Percentiles rank a stretch among this genome's conserved stretches.
Evolutionary conservation across 2,888 invertebrate genomes (phyloP).

Genomic region (Aproaerema taeniolella): DNA sequence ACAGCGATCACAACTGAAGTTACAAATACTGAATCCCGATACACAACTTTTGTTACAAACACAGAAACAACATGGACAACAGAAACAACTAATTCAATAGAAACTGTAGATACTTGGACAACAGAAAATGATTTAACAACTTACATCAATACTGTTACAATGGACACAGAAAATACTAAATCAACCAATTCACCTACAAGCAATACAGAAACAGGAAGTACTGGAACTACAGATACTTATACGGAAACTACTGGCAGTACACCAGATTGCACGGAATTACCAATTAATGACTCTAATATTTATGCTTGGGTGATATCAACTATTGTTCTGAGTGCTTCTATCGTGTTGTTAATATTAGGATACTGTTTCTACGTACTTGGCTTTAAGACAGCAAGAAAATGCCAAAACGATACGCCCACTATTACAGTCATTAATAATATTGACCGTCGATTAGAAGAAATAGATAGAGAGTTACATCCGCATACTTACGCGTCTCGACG

Average conservation of each 20-base stretch:
- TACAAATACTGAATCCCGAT: background rate
- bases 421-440: slow-evolving; percentile 1
- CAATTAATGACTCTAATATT: background rate
- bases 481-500: background rate
- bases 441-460: background rate
- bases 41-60: no score
- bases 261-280: background rate
- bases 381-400: background rate
- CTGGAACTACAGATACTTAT: background rate
- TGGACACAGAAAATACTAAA: background rate
- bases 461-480: slow-evolving; percentile 4
- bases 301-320: slow-evolving; percentile 1
- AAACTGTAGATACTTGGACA: background rate
- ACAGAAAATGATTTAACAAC: background rate
- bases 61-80: no score
- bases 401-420: background rate
- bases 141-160: background rate
- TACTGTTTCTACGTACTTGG: background rate
- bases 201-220: background rate
- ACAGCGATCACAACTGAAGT: background rate
- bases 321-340: background rate
- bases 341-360: background rate
- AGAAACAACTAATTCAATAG: background rate
- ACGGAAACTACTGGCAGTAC: background rate
- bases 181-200: background rate